Percentiles rank a stretch among this genome's conserved stretches.
Evolutionary conservation across 2,888 invertebrate species (phyloP).

Genomic region (Netelia fuscicornis): DNA sequence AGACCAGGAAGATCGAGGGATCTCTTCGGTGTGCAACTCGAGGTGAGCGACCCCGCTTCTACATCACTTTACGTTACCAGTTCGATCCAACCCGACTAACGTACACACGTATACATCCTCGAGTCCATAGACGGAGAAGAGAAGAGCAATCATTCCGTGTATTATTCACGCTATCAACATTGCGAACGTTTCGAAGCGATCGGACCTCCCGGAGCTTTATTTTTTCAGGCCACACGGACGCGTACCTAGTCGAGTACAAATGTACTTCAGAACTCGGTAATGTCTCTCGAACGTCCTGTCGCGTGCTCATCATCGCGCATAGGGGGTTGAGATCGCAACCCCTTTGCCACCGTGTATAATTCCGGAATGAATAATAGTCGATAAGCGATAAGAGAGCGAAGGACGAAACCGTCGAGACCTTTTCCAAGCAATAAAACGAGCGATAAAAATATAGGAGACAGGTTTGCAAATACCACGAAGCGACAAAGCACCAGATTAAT

Average conservation of each 20-base stretch:
- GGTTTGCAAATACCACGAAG: constrained; percentile 17
- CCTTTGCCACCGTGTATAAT: constrained; percentile 14
- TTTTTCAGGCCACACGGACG: not conserved
- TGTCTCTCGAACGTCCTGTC: constrained; percentile 35
- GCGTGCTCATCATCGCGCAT: constrained; percentile 38
- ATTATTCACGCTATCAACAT: not conserved
- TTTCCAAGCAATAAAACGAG: constrained; percentile 13
- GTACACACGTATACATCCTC: not conserved
- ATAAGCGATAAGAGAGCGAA: constrained; percentile 53
- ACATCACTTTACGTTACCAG: not conserved
- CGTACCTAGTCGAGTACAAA: not conserved
- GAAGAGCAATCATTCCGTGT: not conserved
- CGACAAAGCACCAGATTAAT: constrained; percentile 19
- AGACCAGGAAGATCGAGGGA: constrained; percentile 86
- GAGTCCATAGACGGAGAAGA: no score
- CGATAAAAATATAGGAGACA: constrained; percentile 26
- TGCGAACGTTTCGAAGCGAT: not conserved
- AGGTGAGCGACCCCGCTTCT: constrained; percentile 84
- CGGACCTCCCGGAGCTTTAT: not conserved
- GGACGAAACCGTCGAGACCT: constrained; percentile 5
- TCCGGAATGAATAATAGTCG: constrained; percentile 47
- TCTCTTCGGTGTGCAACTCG: constrained; percentile 88
- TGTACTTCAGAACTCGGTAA: not conserved
- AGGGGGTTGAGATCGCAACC: constrained; percentile 5
- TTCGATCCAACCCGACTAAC: not conserved